These are phyloP conservation scores for Lamellibrachia luymesi DNA, from an alignment of 1,140 invertebrate species.

Conservation along the genomic window DNA sequence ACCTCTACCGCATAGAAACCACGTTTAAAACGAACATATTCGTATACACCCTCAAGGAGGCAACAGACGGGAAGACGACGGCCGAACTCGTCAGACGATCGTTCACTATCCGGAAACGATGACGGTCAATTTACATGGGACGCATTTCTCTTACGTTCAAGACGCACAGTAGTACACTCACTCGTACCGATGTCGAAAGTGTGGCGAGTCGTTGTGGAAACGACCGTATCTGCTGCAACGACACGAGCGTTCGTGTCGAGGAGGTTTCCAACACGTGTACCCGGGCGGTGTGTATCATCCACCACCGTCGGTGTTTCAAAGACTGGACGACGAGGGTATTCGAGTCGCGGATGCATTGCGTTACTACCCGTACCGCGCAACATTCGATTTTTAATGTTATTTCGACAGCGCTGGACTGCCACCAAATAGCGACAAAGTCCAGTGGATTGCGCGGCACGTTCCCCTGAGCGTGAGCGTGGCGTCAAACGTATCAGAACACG, in stretches of 20 bases:
- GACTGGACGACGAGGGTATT: background rate
- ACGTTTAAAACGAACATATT: background rate
- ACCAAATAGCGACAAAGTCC: background rate
- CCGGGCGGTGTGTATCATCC: background rate
- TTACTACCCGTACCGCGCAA: background rate
- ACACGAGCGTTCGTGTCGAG: background rate
- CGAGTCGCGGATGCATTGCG: background rate
- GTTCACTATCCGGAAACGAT: background rate
- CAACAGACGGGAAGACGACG: background rate
- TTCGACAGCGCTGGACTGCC: background rate
- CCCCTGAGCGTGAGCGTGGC: background rate
- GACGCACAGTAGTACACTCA: background rate
- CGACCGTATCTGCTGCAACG: background rate
- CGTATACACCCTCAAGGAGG: background rate
- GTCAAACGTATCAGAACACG: background rate
- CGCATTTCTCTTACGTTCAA: background rate
- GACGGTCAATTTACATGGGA: background rate
- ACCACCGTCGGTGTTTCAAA: background rate
- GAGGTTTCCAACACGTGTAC: background rate
- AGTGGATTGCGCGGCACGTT: background rate
- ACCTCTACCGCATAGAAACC: background rate
- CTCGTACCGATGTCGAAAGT: background rate
- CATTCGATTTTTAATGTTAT: background rate
- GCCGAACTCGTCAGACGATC: background rate
- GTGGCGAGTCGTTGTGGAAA: background rate